phyloP scores from a whole-genome alignment of 2,888 invertebrate genomes.

The Machimus rusticus region DNA sequence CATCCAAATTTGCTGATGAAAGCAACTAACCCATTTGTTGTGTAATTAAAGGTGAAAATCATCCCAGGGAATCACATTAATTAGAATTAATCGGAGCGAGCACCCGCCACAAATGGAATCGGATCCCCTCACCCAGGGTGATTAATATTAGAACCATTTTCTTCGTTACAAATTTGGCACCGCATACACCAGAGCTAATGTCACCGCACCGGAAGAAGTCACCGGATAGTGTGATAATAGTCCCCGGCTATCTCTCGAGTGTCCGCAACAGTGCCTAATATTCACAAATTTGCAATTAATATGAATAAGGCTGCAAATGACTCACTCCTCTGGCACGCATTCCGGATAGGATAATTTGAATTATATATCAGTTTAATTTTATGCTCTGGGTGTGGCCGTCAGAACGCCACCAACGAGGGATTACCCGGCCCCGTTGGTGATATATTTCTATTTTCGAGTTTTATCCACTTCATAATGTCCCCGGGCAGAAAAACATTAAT shows the following conservation, averaged over 20 bases:
- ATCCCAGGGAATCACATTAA: slow-evolving; percentile 31
- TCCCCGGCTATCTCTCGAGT: background rate
- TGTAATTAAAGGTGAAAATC: slow-evolving; percentile 38
- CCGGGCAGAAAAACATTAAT: background rate
- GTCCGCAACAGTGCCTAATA: background rate
- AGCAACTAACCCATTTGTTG: slow-evolving; percentile 25
- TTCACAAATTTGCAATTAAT: slow-evolving; percentile 34
- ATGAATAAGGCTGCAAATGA: slow-evolving; percentile 20
- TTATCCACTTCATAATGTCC: background rate
- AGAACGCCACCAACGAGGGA: background rate
- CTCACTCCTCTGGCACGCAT: background rate
- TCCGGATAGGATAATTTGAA: slow-evolving; percentile 11
- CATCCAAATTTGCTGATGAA: background rate
- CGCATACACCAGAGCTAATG: background rate
- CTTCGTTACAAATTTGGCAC: background rate
- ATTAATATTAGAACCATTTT: slow-evolving; percentile 9
- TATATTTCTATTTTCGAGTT: background rate
- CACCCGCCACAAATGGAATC: background rate
- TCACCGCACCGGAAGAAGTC: background rate
- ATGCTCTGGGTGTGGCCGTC: background rate
- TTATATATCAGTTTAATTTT: slow-evolving; percentile 10
- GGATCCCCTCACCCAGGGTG: background rate
- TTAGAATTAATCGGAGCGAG: slow-evolving; percentile 27
- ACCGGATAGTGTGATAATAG: background rate
- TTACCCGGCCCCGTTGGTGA: background rate